phyloP scores from a whole-genome alignment of 2,113 vertebrate genomes.

The Rhinichthys klamathensis region DNA sequence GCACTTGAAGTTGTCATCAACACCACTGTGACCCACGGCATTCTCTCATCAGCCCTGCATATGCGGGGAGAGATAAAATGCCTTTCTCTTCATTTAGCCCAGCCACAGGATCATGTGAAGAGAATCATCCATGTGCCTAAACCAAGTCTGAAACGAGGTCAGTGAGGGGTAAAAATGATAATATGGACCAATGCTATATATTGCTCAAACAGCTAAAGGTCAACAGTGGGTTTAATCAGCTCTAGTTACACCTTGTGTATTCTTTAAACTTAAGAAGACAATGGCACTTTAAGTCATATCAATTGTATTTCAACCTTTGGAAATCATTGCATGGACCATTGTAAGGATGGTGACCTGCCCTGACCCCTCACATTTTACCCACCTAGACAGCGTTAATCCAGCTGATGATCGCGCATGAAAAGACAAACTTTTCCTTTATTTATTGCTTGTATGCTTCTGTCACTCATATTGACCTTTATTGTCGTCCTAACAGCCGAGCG shows the following conservation, averaged over 20 bases:
- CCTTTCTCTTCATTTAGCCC: conserved; percentile 57
- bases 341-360: conserved; percentile 10
- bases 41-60: conserved; percentile 62
- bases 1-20: conserved; percentile 64
- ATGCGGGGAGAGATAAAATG: conserved; percentile 72
- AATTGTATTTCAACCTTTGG: neutral
- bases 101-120: conserved; percentile 36
- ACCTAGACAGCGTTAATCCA: conserved; percentile 34
- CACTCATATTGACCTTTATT: conserved; percentile 36
- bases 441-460: conserved; percentile 36
- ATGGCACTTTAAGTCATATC: neutral
- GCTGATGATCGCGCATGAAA: conserved; percentile 11
- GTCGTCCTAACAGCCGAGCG: conserved; percentile 5
- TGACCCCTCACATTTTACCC: conserved; percentile 28
- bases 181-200: neutral
- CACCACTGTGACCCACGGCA: conserved; percentile 74
- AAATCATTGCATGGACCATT: neutral
- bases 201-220: conserved; percentile 4
- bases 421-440: conserved; percentile 20
- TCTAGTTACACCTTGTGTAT: neutral
- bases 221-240: neutral
- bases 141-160: conserved; percentile 13
- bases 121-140: neutral
- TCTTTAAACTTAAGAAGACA: neutral
- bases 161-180: neutral